These are phyloP conservation scores for Acanthopagrus latus DNA, from an alignment of 2,797 vertebrate genomes.

Conservation along the genomic window DNA sequence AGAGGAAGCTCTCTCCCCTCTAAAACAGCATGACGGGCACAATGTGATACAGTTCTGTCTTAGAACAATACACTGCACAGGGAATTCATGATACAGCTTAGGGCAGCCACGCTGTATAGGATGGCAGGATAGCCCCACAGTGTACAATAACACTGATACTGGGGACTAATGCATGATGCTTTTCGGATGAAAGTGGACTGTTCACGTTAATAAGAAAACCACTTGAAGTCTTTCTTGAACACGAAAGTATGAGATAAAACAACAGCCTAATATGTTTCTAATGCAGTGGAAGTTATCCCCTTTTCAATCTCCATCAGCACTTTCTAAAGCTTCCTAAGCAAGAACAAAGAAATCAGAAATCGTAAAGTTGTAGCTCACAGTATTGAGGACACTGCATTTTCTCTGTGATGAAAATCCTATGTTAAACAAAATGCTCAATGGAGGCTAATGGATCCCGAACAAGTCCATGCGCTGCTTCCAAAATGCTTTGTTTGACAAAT, in stretches of 20 bases:
- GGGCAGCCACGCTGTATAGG: conserved; percentile 63
- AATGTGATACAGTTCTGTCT: conserved; percentile 84
- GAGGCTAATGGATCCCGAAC: conserved; percentile 85
- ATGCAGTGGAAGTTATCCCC: conserved; percentile 38
- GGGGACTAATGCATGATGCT: conserved; percentile 47
- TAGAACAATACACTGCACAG: conserved; percentile 80
- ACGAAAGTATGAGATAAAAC: conserved; percentile 10
- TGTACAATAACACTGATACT: conserved; percentile 59
- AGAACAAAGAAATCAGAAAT: conserved; percentile 84
- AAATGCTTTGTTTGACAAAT: conserved; percentile 88
- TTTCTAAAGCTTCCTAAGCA: conserved; percentile 72
- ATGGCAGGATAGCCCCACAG: conserved; percentile 65
- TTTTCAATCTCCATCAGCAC: conserved; percentile 73
- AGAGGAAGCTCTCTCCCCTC: conserved; percentile 81
- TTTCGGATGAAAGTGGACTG: conserved; percentile 28
- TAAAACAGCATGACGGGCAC: conserved; percentile 86
- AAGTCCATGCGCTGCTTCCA: conserved; percentile 83
- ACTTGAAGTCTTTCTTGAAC: not conserved
- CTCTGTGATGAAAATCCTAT: conserved; percentile 86
- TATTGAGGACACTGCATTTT: conserved; percentile 86
- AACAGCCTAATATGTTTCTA: conserved; percentile 27
- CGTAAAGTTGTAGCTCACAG: conserved; percentile 79
- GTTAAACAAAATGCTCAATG: conserved; percentile 87
- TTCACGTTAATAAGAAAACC: conserved; percentile 6
- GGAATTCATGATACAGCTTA: conserved; percentile 79